phyloP scores from a whole-genome alignment of 1,140 invertebrate species.

The Drosophila rufa region DNA sequence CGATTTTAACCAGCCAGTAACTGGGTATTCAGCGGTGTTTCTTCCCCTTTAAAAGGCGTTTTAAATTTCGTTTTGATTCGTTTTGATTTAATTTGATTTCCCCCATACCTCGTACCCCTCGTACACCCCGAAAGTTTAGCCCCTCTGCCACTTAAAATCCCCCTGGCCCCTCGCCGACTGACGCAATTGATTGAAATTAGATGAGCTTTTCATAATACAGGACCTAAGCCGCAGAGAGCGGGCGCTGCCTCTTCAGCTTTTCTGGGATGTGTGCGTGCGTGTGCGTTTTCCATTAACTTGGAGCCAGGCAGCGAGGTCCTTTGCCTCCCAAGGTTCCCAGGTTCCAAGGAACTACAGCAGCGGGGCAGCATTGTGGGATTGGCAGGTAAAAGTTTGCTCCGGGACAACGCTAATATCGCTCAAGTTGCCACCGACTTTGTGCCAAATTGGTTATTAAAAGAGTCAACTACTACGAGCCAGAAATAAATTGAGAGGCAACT shows the following conservation, averaged over 20 bases:
- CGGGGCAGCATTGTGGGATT: constrained; percentile 1
- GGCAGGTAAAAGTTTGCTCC: constrained; percentile 44
- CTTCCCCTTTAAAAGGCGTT: not conserved
- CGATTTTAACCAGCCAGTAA: too few relatives aligned
- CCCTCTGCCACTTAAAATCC: constrained; percentile 39
- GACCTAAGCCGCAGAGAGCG: constrained; percentile 48
- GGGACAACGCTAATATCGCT: constrained; percentile 37
- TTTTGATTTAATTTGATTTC: constrained; percentile 27
- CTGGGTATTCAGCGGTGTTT: too few relatives aligned
- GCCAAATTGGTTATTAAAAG: constrained; percentile 79
- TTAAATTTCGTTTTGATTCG: constrained; percentile 25
- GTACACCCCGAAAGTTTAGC: constrained; percentile 23
- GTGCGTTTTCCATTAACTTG: constrained; percentile 67
- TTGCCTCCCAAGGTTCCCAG: constrained; percentile 1
- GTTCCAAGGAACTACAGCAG: not conserved
- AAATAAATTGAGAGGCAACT: constrained; percentile 44
- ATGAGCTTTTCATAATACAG: constrained; percentile 78
- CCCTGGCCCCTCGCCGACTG: constrained; percentile 30
- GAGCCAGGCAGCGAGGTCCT: constrained; percentile 3
- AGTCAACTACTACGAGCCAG: constrained; percentile 59
- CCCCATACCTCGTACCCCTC: not conserved
- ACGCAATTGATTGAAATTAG: constrained; percentile 79
- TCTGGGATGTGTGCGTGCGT: constrained; percentile 1
- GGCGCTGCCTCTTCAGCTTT: not conserved
- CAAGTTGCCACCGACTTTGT: constrained; percentile 63